Conservation (phyloP, 2,797 vertebrate species). For the Myripristis jacobus region DNA sequence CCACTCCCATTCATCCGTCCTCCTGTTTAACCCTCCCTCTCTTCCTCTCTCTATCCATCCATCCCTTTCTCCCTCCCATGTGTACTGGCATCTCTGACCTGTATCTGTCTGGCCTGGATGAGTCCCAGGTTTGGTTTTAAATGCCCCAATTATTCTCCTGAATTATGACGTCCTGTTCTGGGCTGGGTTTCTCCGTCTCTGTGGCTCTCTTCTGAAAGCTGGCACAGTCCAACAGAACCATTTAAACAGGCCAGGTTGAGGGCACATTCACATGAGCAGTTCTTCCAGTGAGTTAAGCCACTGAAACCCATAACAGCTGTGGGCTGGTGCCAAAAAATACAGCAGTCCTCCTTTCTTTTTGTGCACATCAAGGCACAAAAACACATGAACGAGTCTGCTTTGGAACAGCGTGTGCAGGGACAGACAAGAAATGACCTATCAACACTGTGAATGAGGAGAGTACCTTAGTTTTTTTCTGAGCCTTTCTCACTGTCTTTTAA, state of each 20-base stretch:
- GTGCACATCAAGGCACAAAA: slow-evolving; percentile 4
- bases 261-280: slow-evolving; percentile 50
- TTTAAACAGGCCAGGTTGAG: slow-evolving; percentile 74
- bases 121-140: slow-evolving; percentile 79
- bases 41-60: slow-evolving; percentile 49
- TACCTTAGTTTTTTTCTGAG: neutral
- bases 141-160: slow-evolving; percentile 83
- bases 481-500: neutral
- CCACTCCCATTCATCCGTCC: slow-evolving; percentile 44
- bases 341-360: neutral
- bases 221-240: slow-evolving; percentile 68
- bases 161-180: slow-evolving; percentile 80
- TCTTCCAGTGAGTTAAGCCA: slow-evolving; percentile 39
- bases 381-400: neutral
- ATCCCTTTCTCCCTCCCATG: slow-evolving; percentile 57
- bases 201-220: slow-evolving; percentile 71
- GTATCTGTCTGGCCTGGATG: slow-evolving; percentile 81
- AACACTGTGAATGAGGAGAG: neutral
- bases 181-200: slow-evolving; percentile 66
- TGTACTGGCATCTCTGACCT: slow-evolving; percentile 69
- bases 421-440: neutral
- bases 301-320: slow-evolving; percentile 17
- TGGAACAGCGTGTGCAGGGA: neutral
- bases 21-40: slow-evolving; percentile 46
- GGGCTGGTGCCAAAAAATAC: slow-evolving; percentile 20